These are phyloP conservation scores for Scaptomyza graminum DNA, from an alignment of 1,140 invertebrate species.

Conservation along the genomic window DNA sequence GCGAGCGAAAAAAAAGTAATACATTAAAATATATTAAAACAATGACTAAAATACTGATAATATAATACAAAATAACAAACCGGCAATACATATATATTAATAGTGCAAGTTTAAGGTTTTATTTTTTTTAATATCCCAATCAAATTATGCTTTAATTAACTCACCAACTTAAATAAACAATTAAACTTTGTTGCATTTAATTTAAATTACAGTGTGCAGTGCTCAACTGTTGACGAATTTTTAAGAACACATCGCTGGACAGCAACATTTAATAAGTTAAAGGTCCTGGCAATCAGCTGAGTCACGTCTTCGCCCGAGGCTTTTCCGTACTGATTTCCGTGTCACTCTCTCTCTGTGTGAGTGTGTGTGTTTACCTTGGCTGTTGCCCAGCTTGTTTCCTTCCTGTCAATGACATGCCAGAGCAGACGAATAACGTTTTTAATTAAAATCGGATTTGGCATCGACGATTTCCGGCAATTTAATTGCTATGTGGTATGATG, in stretches of 20 bases:
- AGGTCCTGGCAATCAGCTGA: not conserved
- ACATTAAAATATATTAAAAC: too few species aligned
- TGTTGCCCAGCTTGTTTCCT: slow-evolving; percentile 56
- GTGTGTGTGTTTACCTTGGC: slow-evolving; percentile 35
- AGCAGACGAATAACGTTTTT: slow-evolving; percentile 63
- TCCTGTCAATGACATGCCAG: slow-evolving; percentile 61
- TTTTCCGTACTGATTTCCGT: slow-evolving; percentile 17
- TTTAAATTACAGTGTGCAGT: not conserved
- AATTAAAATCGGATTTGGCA: slow-evolving; percentile 79
- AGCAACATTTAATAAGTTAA: not conserved
- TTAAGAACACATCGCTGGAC: not conserved
- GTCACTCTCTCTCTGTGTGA: not conserved
- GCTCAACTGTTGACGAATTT: not conserved
- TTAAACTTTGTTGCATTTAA: too few species aligned
- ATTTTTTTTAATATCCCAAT: too few species aligned
- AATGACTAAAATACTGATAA: too few species aligned
- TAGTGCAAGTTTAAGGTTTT: too few species aligned
- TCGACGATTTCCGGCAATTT: slow-evolving; percentile 73
- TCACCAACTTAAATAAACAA: too few species aligned
- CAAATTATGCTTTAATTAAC: too few species aligned
- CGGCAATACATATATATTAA: too few species aligned
- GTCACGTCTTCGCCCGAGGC: not conserved
- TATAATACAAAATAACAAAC: too few species aligned
- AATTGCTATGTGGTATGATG: slow-evolving; percentile 69
- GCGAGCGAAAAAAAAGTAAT: too few species aligned